These are phyloP conservation scores for Pygmarrhopalites habei DNA, from an alignment of 1,140 invertebrate species.

Conservation along the genomic window DNA sequence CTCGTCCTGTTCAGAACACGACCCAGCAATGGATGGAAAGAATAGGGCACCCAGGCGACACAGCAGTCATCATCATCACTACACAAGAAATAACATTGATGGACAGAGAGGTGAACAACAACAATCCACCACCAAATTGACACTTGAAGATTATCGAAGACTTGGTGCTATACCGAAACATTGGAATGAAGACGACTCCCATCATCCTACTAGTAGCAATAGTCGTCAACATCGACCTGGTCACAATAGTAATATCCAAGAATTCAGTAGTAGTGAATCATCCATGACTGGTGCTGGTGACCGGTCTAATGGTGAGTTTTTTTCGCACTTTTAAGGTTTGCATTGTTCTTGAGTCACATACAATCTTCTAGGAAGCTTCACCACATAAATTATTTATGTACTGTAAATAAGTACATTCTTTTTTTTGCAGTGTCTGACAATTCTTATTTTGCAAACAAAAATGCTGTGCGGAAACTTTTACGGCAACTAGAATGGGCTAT, in stretches of 20 bases:
- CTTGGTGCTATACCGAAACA: conserved; percentile 36
- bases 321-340: too few species aligned
- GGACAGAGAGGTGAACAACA: not conserved
- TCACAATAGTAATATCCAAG: too few species aligned
- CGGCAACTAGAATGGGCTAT: conserved; percentile 60
- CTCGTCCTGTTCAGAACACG: conserved; percentile 3
- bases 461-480: conserved; percentile 57
- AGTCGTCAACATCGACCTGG: too few species aligned
- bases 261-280: too few species aligned
- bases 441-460: conserved; percentile 46
- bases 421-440: too few species aligned
- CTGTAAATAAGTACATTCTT: too few species aligned
- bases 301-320: too few species aligned
- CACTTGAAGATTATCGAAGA: conserved; percentile 29
- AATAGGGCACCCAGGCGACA: not conserved
- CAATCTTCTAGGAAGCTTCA: too few species aligned
- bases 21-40: not conserved
- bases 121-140: conserved; percentile 25
- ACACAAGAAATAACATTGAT: not conserved
- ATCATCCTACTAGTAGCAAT: not conserved
- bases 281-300: too few species aligned
- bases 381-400: too few species aligned
- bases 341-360: too few species aligned
- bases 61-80: conserved; percentile 13
- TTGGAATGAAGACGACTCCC: not conserved